Evolutionary conservation across 2,888 invertebrate genomes (phyloP), one percentile per base, ranked within the genome.

Genomic region (Tetrapedia diversipes): DNA sequence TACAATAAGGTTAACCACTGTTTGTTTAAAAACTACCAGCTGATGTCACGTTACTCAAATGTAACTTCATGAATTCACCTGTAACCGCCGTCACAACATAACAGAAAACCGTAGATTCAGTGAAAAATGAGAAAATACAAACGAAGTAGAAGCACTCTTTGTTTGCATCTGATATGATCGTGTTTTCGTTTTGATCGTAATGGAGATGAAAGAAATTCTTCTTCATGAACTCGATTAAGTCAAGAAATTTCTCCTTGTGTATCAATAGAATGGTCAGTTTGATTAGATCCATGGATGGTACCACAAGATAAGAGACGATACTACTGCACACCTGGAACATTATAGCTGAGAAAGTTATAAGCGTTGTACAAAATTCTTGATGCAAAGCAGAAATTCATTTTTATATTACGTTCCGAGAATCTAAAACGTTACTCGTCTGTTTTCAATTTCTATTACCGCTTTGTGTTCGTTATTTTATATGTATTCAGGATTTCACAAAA

Each of bases 251-350:
- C 14, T 73, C 47, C 4, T 79, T 83, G 39, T 83, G 71, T 4
- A 67, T 10, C 7, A 77, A 68, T 37, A 86, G 59, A 8, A 83
- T 69, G 1, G 80, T 16, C 1, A 85, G 8, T 59, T 87, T 87
- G 10, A 78, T 49, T 4, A 83, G 6, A 10, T 78, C 79, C 49
- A 81, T 71, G 3, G 70, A 7, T 16, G 84, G 56, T 2, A 79
- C 75, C 65, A 86, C 59, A 1, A 71, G 54, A 6, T 73, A 80
- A 61, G 80, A 77, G 0, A 67, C 29, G 22, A 77, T 79, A 27
- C 81, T 81, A 14, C 74, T 70, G 27, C 22, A 16, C 1, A 43
- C 29, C 74, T 74, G 7, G 41, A 59, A 59, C 16, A 19, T 27
- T 19, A 14, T 43, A 27, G 7, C 11, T 19, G n/a, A 19, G 6